A percentile compares a stretch with the other conserved stretches of the same genome.
Evolutionary conservation across 1,140 invertebrate species (phyloP).

Genomic region (Melanaphis sacchari): DNA sequence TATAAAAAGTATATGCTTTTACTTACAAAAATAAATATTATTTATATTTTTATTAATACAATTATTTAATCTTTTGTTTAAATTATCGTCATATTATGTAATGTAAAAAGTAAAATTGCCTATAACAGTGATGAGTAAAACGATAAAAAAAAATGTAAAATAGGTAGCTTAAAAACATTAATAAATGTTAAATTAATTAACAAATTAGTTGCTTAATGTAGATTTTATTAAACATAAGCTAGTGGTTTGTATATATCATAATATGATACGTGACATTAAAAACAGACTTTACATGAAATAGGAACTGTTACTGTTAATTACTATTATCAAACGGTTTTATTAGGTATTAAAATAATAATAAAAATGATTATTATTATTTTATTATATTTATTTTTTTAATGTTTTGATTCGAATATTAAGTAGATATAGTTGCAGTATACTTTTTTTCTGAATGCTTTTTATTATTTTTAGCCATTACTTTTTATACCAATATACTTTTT

Average conservation of each 20-base stretch:
- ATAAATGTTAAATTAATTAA: neutral
- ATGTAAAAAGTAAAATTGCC: too few species aligned
- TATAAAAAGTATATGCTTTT: neutral
- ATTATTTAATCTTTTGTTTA: neutral
- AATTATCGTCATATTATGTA: neutral
- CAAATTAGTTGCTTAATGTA: neutral
- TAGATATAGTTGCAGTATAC: neutral
- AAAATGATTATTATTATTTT: neutral
- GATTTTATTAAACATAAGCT: neutral
- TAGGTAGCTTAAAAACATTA: neutral
- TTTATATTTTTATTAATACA: neutral
- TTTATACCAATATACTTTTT: neutral
- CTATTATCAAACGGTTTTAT: neutral
- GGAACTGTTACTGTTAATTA: neutral
- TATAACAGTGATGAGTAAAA: neutral
- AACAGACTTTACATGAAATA: neutral
- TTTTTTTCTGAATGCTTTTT: neutral
- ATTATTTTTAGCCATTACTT: neutral
- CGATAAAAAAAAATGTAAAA: neutral
- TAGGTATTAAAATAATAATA: too few species aligned
- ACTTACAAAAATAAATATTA: neutral
- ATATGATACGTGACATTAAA: neutral
- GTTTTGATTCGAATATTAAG: neutral
- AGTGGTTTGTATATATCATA: too few species aligned
- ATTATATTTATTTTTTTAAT: neutral